phyloP scores from a whole-genome alignment of 2,113 vertebrate species.

The Elaphurus davidianus region DNA sequence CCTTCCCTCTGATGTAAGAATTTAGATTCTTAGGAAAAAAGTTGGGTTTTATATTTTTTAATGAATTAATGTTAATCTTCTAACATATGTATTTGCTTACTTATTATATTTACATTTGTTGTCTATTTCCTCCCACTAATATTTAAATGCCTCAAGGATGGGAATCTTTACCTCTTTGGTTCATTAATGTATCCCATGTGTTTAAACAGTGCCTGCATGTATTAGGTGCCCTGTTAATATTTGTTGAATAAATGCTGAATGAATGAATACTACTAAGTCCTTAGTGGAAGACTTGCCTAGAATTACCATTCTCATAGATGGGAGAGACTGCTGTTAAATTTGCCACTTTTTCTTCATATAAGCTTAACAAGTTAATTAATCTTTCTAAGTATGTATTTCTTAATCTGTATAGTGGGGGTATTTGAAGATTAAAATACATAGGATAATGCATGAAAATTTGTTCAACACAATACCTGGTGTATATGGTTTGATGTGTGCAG shows the following conservation, averaged over 20 bases:
- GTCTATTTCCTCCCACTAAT: neutral
- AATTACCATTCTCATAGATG: neutral
- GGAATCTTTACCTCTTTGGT: neutral
- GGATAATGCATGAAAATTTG: neutral
- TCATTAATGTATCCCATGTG: neutral
- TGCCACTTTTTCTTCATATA: neutral
- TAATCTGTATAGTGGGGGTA: neutral
- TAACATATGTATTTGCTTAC: neutral
- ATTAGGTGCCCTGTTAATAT: neutral
- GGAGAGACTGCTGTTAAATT: neutral
- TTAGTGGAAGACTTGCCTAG: neutral
- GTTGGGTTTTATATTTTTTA: neutral
- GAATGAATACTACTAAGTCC: neutral
- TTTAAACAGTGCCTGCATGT: neutral
- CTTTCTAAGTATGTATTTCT: constrained; percentile 13
- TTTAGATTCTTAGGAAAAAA: neutral
- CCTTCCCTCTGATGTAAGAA: neutral
- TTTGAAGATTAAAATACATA: neutral
- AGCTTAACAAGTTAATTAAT: neutral
- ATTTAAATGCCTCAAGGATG: neutral
- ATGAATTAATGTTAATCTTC: neutral
- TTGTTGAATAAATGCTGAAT: neutral
- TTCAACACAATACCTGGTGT: neutral
- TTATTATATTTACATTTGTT: neutral
- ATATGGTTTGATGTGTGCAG: neutral